Evolutionary conservation across 2,797 vertebrate species (phyloP).

Genomic region (Neosilurus mollespiculum): DNA sequence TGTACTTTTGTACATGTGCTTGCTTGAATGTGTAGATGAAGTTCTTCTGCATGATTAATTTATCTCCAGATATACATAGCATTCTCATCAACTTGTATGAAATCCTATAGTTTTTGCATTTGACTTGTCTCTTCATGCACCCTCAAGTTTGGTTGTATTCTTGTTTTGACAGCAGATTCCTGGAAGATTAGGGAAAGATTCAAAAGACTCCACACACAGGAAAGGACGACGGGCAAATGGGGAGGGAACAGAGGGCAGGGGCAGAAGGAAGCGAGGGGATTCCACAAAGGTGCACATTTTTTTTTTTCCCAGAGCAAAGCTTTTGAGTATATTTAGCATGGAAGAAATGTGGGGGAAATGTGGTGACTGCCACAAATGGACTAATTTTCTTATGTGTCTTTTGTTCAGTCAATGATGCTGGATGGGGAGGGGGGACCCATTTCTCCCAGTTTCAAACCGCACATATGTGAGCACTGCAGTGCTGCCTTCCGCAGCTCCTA

Average conservation of each 20-base stretch:
- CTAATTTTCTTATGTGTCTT: not conserved
- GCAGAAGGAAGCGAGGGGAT: slow-evolving; percentile 87
- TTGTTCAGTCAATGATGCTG: slow-evolving; percentile 77
- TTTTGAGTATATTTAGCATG: not conserved
- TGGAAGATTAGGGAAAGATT: slow-evolving; percentile 79
- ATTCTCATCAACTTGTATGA: not conserved
- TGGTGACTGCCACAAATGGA: not conserved
- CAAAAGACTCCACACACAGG: slow-evolving; percentile 83
- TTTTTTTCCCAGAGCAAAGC: not conserved
- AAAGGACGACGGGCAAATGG: slow-evolving; percentile 89
- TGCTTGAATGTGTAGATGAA: not conserved
- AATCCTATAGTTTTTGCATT: not conserved
- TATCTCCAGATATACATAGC: not conserved
- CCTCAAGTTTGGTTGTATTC: not conserved
- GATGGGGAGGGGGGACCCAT: slow-evolving; percentile 84
- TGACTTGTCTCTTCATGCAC: not conserved
- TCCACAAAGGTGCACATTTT: slow-evolving; percentile 81
- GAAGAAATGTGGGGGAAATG: not conserved
- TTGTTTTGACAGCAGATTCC: slow-evolving; percentile 67
- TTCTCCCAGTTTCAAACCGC: slow-evolving; percentile 94
- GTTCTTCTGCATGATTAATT: not conserved
- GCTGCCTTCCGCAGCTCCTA: slow-evolving; percentile 98
- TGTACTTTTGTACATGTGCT: not conserved
- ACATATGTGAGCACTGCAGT: slow-evolving; percentile 98
- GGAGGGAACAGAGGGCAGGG: slow-evolving; percentile 92